Evolutionary conservation across 2,797 vertebrate species (phyloP).

Genomic region (Sebastes baramenuke): DNA sequence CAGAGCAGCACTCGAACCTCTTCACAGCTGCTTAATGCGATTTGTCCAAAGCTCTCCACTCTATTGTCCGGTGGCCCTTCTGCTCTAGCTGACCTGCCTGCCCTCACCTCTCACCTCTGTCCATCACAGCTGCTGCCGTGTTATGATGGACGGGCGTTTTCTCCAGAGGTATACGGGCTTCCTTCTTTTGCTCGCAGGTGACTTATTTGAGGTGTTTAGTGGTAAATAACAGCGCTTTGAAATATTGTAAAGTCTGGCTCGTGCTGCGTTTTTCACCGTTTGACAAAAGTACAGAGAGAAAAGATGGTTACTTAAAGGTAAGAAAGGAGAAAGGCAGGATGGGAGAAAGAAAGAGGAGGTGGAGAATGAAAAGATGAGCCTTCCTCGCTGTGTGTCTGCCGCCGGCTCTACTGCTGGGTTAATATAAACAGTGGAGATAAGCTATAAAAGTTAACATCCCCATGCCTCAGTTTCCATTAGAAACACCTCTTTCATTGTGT

Average conservation of each 20-base stretch:
- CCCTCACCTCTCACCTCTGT: slow-evolving; percentile 61
- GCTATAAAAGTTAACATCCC: slow-evolving; percentile 64
- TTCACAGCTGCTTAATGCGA: slow-evolving; percentile 38
- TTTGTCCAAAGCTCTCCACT: slow-evolving; percentile 23
- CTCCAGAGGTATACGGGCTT: slow-evolving; percentile 8
- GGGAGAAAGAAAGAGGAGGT: neutral
- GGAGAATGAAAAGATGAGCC: slow-evolving; percentile 2
- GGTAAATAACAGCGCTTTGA: slow-evolving; percentile 25
- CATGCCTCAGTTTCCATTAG: slow-evolving; percentile 48
- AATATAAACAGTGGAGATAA: slow-evolving; percentile 54
- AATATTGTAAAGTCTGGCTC: slow-evolving; percentile 14
- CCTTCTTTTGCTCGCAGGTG: slow-evolving; percentile 3
- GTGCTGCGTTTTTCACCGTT: neutral
- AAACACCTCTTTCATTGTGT: slow-evolving; percentile 51
- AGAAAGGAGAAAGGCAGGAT: neutral
- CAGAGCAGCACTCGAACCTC: slow-evolving; percentile 10
- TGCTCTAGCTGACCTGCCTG: slow-evolving; percentile 48
- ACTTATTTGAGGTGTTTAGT: slow-evolving; percentile 27
- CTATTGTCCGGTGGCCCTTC: slow-evolving; percentile 50
- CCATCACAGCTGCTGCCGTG: slow-evolving; percentile 48
- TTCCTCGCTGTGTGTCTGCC: slow-evolving; percentile 15
- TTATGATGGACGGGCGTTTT: slow-evolving; percentile 48
- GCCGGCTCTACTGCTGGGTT: slow-evolving; percentile 37
- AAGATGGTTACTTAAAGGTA: neutral
- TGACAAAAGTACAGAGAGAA: slow-evolving; percentile 3